A percentile compares a stretch with the other conserved stretches of the same genome.
Conservation (phyloP, 2,888 invertebrate genomes). For the Tyria jacobaeae region DNA sequence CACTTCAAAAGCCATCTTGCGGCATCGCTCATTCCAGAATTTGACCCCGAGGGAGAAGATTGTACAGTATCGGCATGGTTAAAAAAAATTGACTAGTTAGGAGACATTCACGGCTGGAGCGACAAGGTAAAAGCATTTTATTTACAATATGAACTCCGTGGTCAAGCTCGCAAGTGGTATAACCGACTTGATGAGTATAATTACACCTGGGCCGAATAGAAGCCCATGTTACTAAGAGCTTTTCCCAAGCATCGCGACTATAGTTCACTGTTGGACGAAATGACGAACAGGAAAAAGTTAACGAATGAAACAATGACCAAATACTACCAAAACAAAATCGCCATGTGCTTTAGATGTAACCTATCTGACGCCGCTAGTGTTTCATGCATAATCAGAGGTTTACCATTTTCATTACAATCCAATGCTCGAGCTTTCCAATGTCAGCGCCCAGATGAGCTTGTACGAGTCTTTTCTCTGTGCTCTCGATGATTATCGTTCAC, state of each 20-base stretch:
- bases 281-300: constrained; percentile 2
- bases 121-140: constrained; percentile 39
- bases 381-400: constrained; percentile 39
- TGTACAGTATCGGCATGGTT: constrained; percentile 4
- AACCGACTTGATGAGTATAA: constrained; percentile 45
- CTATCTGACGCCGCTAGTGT: constrained; percentile 20
- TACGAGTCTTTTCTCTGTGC: not conserved
- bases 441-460: not conserved
- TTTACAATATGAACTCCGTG: constrained; percentile 43
- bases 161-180: constrained; percentile 47
- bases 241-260: constrained; percentile 49
- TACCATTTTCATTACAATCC: constrained; percentile 39
- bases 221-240: constrained; percentile 40
- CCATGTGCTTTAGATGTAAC: constrained; percentile 50
- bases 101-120: constrained; percentile 32
- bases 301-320: constrained; percentile 50
- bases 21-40: constrained; percentile 8
- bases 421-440: constrained; percentile 17
- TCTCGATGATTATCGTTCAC: not conserved
- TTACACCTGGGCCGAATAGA: constrained; percentile 49
- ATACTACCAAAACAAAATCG: constrained; percentile 52
- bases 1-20: not conserved
- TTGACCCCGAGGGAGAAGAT: constrained; percentile 23
- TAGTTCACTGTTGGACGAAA: not conserved
- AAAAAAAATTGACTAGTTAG: constrained; percentile 17